Base-by-base conservation (phyloP, 2,888 invertebrate genomes). In the Microchrysa polita region DNA sequence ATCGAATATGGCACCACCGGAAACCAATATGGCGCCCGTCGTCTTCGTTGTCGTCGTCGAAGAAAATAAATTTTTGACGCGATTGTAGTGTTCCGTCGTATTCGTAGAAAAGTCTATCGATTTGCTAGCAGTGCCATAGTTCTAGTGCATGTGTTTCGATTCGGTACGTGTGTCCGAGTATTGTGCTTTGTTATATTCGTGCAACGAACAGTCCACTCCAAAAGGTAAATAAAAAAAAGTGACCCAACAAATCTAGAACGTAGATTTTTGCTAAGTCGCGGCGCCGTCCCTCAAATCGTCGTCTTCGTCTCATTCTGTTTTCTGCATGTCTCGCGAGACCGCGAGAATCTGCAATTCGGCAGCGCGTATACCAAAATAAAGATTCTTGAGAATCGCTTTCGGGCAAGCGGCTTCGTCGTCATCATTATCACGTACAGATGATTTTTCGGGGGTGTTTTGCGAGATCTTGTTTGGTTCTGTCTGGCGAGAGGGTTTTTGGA, bases 221-320 rank as follows among this genome's bases (percentile, higher is more conserved):
- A n/a, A n/a, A 61, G 61, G 61, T 61, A 61, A 61, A 61, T 61
- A 61, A 40, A 16, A 5, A n/a, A n/a, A n/a, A n/a, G n/a, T n/a
- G n/a, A 22, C 22, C 22, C 16, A 12, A 23, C 14, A 16, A 16
- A 14, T 22, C 22, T 12, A 16, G 27, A 22, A 52, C 23, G 14
- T 59, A 22, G 23, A 27, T 59, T 59, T 59, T 59, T 27, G 59
- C 59, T 12, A 59, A 22, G 14, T 59, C 59, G 27, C 27, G 27
- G 4, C 27, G 27, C 27, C 27, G 27, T 34, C 27, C n/a, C n/a
- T n/a, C n/a, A n/a, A n/a, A 34, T 34, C 27, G n/a, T n/a, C 27
- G 27, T 34, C 27, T n/a, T 34, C 27, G 27, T 34, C 7, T 34
- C 4, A 7, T 34, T 34, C 27, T 34, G 27, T 34, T 34, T 34